These are phyloP conservation scores for Ceratotherium simum DNA, from an alignment of 2,113 vertebrate genomes.

Conservation along the genomic window DNA sequence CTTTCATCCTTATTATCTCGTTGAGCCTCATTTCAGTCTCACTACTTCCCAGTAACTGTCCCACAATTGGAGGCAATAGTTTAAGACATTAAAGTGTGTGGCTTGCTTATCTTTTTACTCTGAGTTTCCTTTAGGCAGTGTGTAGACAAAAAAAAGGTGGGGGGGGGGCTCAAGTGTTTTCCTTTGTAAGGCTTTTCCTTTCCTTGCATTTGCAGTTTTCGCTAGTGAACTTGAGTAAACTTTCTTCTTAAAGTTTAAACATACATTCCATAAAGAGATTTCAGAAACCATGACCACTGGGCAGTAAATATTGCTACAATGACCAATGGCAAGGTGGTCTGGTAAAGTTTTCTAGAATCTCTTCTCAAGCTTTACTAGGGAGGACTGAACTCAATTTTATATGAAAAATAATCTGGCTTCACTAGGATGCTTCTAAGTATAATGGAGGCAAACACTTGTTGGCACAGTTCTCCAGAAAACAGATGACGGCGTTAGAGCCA, in stretches of 20 bases:
- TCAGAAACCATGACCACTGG: not conserved
- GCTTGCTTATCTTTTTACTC: slow-evolving; percentile 82
- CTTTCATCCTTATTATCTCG: not conserved
- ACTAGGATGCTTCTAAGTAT: not conserved
- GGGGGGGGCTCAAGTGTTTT: slow-evolving; percentile 65
- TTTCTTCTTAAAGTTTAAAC: slow-evolving; percentile 70
- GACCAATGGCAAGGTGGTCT: not conserved
- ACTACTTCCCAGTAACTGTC: slow-evolving; percentile 47
- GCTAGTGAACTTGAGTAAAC: slow-evolving; percentile 76
- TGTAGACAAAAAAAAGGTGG: slow-evolving; percentile 23
- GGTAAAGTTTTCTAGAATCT: not conserved
- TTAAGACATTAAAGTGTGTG: slow-evolving; percentile 69
- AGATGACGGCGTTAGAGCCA: not conserved
- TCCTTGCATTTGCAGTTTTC: slow-evolving; percentile 80
- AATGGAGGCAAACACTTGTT: not conserved
- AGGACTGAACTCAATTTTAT: not conserved
- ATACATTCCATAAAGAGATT: slow-evolving; percentile 29
- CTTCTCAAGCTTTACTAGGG: not conserved
- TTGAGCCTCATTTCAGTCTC: not conserved
- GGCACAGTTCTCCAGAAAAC: not conserved
- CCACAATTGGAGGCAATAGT: slow-evolving; percentile 76
- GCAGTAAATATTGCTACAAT: not conserved
- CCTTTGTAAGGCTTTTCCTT: slow-evolving; percentile 83
- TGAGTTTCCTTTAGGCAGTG: slow-evolving; percentile 83
- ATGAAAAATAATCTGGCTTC: not conserved